Evolutionary conservation across 2,888 invertebrate genomes (phyloP).

Genomic region (Thera britannica): DNA sequence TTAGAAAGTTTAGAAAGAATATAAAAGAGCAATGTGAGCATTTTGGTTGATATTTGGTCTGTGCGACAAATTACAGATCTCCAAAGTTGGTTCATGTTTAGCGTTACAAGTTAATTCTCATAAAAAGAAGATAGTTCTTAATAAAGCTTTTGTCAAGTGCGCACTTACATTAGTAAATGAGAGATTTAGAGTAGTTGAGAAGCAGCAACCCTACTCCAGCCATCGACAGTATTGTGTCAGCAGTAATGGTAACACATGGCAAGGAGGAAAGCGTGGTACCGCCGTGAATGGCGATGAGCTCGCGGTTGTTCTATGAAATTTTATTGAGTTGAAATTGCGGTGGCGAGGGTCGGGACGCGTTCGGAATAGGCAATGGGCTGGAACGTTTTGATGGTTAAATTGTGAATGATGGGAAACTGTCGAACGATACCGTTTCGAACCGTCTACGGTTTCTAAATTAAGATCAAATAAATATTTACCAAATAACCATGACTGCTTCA

Average conservation of each 20-base stretch:
- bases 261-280: constrained; percentile 56
- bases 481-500: neutral
- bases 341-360: constrained; percentile 34
- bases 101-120: too few relatives aligned
- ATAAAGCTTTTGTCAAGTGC: neutral
- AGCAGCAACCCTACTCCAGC: constrained; percentile 44
- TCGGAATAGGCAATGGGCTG: constrained; percentile 39
- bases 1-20: too few relatives aligned
- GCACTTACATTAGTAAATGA: neutral
- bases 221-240: constrained; percentile 54
- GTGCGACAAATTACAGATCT: too few relatives aligned
- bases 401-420: constrained; percentile 34
- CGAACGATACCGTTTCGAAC: constrained; percentile 20
- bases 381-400: constrained; percentile 32
- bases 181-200: neutral
- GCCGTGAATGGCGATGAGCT: constrained; percentile 60
- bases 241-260: constrained; percentile 62
- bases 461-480: neutral
- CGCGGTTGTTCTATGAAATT: constrained; percentile 53
- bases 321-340: constrained; percentile 47
- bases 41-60: too few relatives aligned
- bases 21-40: too few relatives aligned
- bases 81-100: too few relatives aligned
- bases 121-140: neutral
- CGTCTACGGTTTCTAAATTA: neutral